Conservation (phyloP, 2,888 invertebrate species). For the Priocnemis perturbator region DNA sequence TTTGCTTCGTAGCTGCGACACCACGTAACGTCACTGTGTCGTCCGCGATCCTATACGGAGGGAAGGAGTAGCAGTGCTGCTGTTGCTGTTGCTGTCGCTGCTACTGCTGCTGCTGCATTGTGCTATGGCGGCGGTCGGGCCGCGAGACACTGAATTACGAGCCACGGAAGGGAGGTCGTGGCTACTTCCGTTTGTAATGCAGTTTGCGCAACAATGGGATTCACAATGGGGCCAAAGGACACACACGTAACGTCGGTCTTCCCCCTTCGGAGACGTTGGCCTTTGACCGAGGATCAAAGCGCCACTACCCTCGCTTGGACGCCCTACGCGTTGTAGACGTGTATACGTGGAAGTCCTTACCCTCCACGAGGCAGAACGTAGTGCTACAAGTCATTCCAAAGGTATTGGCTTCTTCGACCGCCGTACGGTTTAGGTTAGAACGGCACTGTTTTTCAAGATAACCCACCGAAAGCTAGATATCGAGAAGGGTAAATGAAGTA, state of each 20-base stretch:
- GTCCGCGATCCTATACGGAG: too few species aligned
- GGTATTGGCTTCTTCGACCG: too few species aligned
- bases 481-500: too few species aligned
- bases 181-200: conserved; percentile 74
- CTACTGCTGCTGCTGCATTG: conserved; percentile 1
- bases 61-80: neutral
- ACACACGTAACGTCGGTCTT: conserved; percentile 44
- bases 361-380: too few species aligned
- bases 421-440: too few species aligned
- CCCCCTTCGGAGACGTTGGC: conserved; percentile 61
- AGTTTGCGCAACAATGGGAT: conserved; percentile 73
- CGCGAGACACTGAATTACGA: conserved; percentile 74
- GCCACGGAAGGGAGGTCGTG: conserved; percentile 72
- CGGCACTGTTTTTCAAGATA: too few species aligned
- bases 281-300: conserved; percentile 71
- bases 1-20: neutral
- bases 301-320: conserved; percentile 30
- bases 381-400: too few species aligned
- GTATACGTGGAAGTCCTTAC: too few species aligned
- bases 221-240: conserved; percentile 68
- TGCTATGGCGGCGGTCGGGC: conserved; percentile 19
- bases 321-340: neutral
- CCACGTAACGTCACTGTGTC: neutral
- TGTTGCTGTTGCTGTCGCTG: neutral
- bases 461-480: too few species aligned